Evolutionary conservation across 2,797 vertebrate genomes (phyloP).

Genomic region (Merluccius polli): DNA sequence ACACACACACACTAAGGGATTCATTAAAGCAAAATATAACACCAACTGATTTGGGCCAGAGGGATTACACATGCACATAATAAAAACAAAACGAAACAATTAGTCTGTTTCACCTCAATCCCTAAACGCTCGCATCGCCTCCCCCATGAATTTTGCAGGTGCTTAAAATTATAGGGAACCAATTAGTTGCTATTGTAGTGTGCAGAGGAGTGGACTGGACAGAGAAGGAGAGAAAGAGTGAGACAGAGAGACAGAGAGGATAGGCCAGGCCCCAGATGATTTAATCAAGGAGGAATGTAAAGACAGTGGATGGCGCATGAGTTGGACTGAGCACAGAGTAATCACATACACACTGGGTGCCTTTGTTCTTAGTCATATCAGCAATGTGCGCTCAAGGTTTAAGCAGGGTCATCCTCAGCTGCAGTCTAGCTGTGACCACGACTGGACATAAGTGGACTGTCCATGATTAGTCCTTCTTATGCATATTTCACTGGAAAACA

Average conservation of each 20-base stretch:
- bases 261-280: slow-evolving; percentile 25
- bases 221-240: too few species aligned
- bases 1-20: slow-evolving; percentile 38
- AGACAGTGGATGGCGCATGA: slow-evolving; percentile 27
- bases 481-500: neutral
- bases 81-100: slow-evolving; percentile 54
- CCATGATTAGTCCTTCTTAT: neutral
- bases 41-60: slow-evolving; percentile 53
- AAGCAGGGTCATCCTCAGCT: slow-evolving; percentile 16
- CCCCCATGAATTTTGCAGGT: neutral
- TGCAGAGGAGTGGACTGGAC: neutral
- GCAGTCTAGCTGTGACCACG: slow-evolving; percentile 12
- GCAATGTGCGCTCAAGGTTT: slow-evolving; percentile 13
- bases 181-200: neutral
- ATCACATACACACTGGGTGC: slow-evolving; percentile 15
- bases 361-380: slow-evolving; percentile 15
- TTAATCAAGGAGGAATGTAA: slow-evolving; percentile 51
- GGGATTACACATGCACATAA: slow-evolving; percentile 37
- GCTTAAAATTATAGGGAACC: neutral
- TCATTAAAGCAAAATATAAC: slow-evolving; percentile 49
- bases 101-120: slow-evolving; percentile 33
- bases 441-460: slow-evolving; percentile 7
- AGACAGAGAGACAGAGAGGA: neutral
- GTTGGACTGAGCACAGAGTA: slow-evolving; percentile 10
- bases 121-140: slow-evolving; percentile 15